Evolutionary conservation across 2,113 vertebrate genomes (phyloP).

Genomic region (Cathartes aura): DNA sequence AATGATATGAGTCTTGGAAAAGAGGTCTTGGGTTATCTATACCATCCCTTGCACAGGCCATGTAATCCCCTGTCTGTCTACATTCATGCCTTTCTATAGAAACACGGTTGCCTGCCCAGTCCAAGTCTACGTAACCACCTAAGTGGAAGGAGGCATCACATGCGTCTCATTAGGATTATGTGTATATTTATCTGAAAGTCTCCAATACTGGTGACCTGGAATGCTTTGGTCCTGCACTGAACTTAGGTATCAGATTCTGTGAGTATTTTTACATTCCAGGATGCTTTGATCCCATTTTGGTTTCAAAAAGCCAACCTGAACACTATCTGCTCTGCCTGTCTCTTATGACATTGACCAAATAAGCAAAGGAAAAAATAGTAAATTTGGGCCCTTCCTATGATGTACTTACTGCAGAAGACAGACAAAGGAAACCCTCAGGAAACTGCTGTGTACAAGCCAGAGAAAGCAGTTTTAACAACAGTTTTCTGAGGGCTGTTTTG

Average conservation of each 20-base stretch:
- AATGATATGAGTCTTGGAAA: rapidly evolving
- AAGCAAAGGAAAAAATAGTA: neutral
- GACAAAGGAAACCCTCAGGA: neutral
- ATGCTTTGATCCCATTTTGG: neutral
- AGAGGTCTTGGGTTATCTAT: neutral
- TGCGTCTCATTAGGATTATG: rapidly evolving
- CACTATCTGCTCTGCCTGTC: neutral
- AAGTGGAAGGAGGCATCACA: neutral
- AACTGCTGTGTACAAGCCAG: neutral
- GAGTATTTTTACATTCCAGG: neutral
- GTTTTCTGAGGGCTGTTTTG: neutral
- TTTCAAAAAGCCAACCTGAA: neutral
- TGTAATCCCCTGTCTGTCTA: neutral
- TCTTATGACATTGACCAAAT: neutral
- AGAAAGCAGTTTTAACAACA: neutral
- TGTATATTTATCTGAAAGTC: neutral
- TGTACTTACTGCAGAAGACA: neutral
- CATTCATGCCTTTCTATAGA: neutral
- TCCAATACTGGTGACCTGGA: neutral
- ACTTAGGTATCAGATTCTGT: neutral
- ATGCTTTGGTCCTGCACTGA: neutral
- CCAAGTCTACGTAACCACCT: neutral
- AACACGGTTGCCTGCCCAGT: neutral
- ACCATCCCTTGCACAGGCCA: neutral
- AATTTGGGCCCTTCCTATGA: neutral